Conservation (phyloP, 2,888 invertebrate species). For the Meliscaeva auricollis region DNA sequence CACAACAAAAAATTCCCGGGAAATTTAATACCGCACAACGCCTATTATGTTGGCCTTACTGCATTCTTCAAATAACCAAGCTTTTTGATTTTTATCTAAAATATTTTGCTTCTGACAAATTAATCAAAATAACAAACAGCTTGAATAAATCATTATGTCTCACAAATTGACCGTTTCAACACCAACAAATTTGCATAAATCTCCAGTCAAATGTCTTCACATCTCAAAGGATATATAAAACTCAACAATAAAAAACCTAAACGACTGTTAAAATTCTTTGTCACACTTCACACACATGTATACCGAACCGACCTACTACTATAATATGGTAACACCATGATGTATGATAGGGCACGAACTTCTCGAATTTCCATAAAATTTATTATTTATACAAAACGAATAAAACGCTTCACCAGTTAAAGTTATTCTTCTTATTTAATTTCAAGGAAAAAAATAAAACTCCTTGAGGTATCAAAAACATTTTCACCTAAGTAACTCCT, state of each 20-base stretch:
- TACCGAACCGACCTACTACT: no score
- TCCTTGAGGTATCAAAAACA: conserved; percentile 25
- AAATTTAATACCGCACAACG: no score
- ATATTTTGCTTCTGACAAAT: no score
- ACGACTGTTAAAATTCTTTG: conserved; percentile 13
- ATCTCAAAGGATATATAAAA: not conserved
- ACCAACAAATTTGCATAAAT: not conserved
- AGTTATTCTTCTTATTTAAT: conserved; percentile 27
- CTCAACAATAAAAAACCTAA: not conserved
- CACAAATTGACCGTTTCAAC: not conserved
- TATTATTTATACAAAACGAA: conserved; percentile 38
- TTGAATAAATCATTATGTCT: not conserved
- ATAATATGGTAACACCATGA: not conserved
- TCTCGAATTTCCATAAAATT: conserved; percentile 26
- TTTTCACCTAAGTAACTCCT: conserved; percentile 40
- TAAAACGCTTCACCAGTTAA: conserved; percentile 36
- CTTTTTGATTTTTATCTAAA: no score
- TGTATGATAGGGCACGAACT: not conserved
- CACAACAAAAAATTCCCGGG: no score
- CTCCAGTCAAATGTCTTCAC: not conserved
- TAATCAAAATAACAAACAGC: no score
- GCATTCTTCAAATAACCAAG: no score
- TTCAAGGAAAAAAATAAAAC: not conserved
- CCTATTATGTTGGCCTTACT: no score
- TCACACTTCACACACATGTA: not conserved